A percentile compares a stretch with the other conserved stretches of the same genome.
phyloP scores from a whole-genome alignment of 2,113 vertebrate species.

The Macquaria australasica region DNA sequence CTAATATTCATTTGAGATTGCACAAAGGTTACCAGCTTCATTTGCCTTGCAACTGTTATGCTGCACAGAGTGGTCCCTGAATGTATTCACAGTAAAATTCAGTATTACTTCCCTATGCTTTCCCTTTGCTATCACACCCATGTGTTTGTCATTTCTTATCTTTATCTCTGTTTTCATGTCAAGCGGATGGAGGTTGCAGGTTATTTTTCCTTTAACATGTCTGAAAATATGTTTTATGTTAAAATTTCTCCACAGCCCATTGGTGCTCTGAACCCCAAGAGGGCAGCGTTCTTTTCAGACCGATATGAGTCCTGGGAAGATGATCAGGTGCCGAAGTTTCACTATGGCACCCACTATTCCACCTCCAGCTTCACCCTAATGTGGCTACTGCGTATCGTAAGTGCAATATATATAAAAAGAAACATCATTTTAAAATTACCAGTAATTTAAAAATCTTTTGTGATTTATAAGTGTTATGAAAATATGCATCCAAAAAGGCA shows the following conservation, averaged over 20 bases:
- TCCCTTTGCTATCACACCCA: not conserved
- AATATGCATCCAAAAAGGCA: not conserved
- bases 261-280: constrained; percentile 97
- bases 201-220: not conserved
- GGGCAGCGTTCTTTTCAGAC: constrained; percentile 95
- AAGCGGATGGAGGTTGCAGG: not conserved
- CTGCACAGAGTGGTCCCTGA: constrained; percentile 30
- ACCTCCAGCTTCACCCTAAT: constrained; percentile 95
- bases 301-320: constrained; percentile 97
- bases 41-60: constrained; percentile 59
- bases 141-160: not conserved
- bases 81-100: constrained; percentile 33
- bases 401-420: constrained; percentile 62
- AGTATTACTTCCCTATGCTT: not conserved
- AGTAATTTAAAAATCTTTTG: too few species aligned
- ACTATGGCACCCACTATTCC: constrained; percentile 99
- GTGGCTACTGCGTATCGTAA: constrained; percentile 97
- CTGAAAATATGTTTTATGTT: constrained; percentile 17
- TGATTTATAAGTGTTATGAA: not conserved
- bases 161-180: constrained; percentile 24
- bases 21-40: constrained; percentile 74
- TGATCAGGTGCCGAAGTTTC: constrained; percentile 97
- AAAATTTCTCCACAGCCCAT: constrained; percentile 85
- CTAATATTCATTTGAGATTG: constrained; percentile 85
- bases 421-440: not conserved